phyloP scores from a whole-genome alignment of 2,888 invertebrate genomes.

The Papilio gigon region DNA sequence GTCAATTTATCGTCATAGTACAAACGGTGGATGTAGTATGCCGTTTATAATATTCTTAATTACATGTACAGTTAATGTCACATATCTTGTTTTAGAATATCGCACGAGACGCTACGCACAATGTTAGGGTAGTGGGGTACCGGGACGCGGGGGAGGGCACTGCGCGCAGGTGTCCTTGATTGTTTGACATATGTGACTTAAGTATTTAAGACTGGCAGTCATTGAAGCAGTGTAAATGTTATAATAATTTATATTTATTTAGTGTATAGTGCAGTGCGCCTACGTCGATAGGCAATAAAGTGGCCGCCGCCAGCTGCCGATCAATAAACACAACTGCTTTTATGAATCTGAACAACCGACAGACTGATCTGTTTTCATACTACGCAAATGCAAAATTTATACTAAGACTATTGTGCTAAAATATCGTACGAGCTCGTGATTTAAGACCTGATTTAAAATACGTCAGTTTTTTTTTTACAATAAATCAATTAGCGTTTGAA shows the following conservation, averaged over 20 bases:
- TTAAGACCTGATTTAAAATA: no score
- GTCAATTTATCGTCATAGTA: no score
- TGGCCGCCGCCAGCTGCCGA: slow-evolving; percentile 23
- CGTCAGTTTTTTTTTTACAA: neutral
- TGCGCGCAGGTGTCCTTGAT: neutral
- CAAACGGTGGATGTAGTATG: no score
- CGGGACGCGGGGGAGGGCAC: no score
- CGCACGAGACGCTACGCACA: no score
- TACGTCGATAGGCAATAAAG: slow-evolving; percentile 23
- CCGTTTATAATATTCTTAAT: no score
- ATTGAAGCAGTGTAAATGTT: slow-evolving; percentile 9
- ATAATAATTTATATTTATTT: slow-evolving; percentile 31
- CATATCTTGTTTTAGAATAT: no score
- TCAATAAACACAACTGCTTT: slow-evolving; percentile 30
- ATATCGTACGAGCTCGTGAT: neutral
- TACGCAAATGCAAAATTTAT: slow-evolving; percentile 10
- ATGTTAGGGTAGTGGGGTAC: no score
- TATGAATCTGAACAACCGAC: slow-evolving; percentile 31
- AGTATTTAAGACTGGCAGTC: neutral
- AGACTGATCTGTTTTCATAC: slow-evolving; percentile 18
- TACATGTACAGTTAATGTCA: no score
- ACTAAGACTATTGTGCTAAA: neutral
- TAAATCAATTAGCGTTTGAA: neutral
- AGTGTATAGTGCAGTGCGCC: slow-evolving; percentile 11
- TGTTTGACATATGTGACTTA: neutral